These are phyloP conservation scores for Cecropterus lyciades DNA, from an alignment of 1,140 invertebrate genomes.

Conservation along the genomic window DNA sequence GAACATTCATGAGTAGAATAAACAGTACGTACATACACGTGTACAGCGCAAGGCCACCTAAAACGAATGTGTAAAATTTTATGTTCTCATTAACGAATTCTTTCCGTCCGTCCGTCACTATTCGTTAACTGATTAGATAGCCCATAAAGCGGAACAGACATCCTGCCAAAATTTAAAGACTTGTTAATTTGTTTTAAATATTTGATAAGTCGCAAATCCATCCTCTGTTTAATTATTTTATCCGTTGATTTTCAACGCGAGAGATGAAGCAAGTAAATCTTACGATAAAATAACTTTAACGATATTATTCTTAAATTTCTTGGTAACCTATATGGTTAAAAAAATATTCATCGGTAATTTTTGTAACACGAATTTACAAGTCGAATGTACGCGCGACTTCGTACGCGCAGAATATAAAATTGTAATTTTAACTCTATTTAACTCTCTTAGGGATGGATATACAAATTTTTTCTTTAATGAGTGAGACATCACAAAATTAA, in stretches of 20 bases:
- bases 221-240: not conserved
- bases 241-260: not conserved
- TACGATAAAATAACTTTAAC: no score
- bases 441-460: no score
- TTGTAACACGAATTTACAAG: no score
- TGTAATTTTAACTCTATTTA: no score
- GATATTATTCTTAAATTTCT: no score
- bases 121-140: conserved; percentile 60
- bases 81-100: conserved; percentile 59
- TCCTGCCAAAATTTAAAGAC: not conserved
- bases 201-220: not conserved
- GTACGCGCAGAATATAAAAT: no score
- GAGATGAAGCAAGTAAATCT: no score
- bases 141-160: conserved; percentile 30
- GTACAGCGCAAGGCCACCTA: not conserved
- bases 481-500: no score
- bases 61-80: conserved; percentile 40
- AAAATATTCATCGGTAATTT: no score
- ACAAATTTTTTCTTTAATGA: no score
- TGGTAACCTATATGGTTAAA: not conserved
- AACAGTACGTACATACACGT: no score
- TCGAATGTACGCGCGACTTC: no score
- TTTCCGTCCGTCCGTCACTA: conserved; percentile 47
- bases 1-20: not conserved
- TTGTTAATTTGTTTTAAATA: conserved; percentile 5